Conservation (phyloP, 2,797 vertebrate species). For the Danio choprae region DNA sequence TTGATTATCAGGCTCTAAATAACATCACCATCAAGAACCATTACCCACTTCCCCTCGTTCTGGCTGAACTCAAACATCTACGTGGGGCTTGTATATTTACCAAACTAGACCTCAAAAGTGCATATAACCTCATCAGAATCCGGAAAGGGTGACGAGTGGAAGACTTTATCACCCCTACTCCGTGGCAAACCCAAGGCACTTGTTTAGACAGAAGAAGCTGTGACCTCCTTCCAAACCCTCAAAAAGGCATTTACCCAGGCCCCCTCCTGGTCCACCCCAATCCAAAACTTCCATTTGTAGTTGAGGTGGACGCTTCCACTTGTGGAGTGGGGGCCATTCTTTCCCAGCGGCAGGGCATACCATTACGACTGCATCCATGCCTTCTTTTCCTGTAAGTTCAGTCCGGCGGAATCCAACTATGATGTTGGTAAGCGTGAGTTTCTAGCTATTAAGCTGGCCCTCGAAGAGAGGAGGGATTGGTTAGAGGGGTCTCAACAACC, state of each 20-base stretch:
- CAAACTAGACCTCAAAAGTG: not conserved
- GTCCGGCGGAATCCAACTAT: not conserved
- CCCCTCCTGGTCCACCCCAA: not conserved
- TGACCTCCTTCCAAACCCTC: too few species aligned
- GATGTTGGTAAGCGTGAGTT: not conserved
- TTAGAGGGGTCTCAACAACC: not conserved
- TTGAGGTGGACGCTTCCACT: not conserved
- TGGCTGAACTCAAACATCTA: not conserved
- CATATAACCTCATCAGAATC: not conserved
- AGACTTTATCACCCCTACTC: too few species aligned
- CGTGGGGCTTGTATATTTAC: not conserved
- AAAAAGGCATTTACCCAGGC: too few species aligned
- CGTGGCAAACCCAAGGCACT: too few species aligned
- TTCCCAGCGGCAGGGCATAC: not conserved
- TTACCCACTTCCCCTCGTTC: not conserved
- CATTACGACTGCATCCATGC: not conserved
- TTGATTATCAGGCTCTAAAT: not conserved
- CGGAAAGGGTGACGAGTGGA: not conserved
- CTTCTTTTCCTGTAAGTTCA: not conserved
- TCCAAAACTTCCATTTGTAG: not conserved
- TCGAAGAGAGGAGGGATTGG: not conserved
- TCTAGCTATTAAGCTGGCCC: not conserved
- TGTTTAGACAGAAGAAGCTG: too few species aligned
- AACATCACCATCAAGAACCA: not conserved
- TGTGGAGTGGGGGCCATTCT: not conserved